A percentile compares a stretch with the other conserved stretches of the same genome.
Evolutionary conservation across 1,140 invertebrate genomes (phyloP).

Genomic region (Polypedilum vanderplanki): DNA sequence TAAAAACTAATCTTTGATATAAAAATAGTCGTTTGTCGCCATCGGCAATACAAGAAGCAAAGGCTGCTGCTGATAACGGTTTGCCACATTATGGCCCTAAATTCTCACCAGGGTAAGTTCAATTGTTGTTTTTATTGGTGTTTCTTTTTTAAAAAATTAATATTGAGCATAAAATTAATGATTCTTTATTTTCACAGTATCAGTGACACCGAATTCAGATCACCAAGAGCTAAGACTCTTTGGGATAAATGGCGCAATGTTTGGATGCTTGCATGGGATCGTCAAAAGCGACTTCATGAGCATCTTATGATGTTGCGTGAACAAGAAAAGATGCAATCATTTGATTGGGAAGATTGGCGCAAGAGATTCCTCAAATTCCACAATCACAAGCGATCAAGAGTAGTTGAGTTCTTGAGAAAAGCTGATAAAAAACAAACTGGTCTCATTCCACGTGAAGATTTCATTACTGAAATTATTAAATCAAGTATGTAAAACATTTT

Average conservation of each 20-base stretch:
- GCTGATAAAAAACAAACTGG: conserved; percentile 98
- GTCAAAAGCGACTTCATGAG: conserved; percentile 87
- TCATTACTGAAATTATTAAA: conserved; percentile 96
- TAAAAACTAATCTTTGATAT: neutral
- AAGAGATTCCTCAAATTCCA: conserved; percentile 98
- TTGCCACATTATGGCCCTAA: conserved; percentile 79
- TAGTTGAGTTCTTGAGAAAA: conserved; percentile 96
- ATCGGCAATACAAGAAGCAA: conserved; percentile 59
- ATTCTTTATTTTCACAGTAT: conserved; percentile 34
- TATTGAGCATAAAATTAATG: neutral
- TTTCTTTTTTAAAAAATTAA: neutral
- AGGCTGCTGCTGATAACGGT: conserved; percentile 60
- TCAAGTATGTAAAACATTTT: conserved; percentile 66
- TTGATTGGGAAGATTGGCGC: conserved; percentile 99
- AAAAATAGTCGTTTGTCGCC: conserved; percentile 1
- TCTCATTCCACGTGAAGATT: conserved; percentile 90
- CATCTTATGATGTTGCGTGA: conserved; percentile 86
- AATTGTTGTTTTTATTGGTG: conserved; percentile 35
- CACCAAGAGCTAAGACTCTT: conserved; percentile 78
- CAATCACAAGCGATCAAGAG: conserved; percentile 97
- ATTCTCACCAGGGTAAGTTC: conserved; percentile 67
- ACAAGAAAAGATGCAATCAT: conserved; percentile 89
- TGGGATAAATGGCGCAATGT: conserved; percentile 96
- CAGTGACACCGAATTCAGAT: conserved; percentile 81
- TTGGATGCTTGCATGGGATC: conserved; percentile 94